phyloP scores from a whole-genome alignment of 2,113 vertebrate species.

The Gallinago paraguaiae region DNA sequence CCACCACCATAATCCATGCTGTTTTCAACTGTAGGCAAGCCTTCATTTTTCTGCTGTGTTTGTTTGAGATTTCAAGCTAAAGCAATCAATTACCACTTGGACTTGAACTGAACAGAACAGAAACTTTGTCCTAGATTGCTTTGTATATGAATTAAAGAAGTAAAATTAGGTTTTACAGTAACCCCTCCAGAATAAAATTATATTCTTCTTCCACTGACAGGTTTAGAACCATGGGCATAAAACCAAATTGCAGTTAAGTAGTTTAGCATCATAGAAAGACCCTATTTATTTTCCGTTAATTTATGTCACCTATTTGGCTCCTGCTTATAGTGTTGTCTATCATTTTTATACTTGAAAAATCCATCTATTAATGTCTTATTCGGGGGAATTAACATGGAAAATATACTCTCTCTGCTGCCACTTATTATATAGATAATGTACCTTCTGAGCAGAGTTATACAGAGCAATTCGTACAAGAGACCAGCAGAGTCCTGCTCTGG shows the following conservation, averaged over 20 bases:
- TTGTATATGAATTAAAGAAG: background rate
- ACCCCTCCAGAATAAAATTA: background rate
- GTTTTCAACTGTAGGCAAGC: background rate
- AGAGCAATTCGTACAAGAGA: constrained; percentile 72
- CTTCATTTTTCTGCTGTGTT: background rate
- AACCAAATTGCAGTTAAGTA: background rate
- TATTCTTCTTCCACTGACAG: background rate
- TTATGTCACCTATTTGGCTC: background rate
- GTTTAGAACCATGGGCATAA: background rate
- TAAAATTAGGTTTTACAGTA: background rate
- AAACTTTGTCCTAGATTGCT: background rate
- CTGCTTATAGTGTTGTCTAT: background rate
- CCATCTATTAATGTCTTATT: background rate
- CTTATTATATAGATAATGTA: constrained; percentile 70
- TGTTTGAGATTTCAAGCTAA: background rate
- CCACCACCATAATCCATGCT: background rate
- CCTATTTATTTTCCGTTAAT: background rate
- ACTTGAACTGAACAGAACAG: background rate
- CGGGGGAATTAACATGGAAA: background rate
- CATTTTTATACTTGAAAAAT: background rate
- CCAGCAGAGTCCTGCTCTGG: background rate
- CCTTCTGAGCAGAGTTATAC: constrained; percentile 79
- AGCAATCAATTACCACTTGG: background rate
- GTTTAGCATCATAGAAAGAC: background rate
- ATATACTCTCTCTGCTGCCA: background rate